Base-by-base conservation (phyloP, 2,797 vertebrate genomes). In the Synanceia verrucosa region DNA sequence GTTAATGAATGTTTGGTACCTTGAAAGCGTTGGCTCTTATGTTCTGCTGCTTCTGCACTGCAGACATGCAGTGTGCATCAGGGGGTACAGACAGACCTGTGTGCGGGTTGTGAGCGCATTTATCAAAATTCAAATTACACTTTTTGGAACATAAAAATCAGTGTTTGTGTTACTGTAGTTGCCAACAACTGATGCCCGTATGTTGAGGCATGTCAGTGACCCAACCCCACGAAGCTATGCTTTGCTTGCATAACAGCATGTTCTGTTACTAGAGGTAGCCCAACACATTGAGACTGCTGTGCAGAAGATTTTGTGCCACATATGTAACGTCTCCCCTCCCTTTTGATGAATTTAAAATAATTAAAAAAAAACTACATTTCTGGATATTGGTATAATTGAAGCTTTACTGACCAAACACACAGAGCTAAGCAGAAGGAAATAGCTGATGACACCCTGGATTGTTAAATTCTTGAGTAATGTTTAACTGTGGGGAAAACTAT, bases 171-270 rank as follows among this genome's bases (percentile, higher is more conserved):
- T 43, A 7, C 36, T 66, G 53, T 33, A 37, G 26, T 16, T 46
- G 16, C 39, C n/a, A 48, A 60, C 6, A 72, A 67, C 1, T 72
- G 59, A 82, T 84, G 65, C 47, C 36, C 50, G 53, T 72, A 59
- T 37, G 76, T 80, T 65, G 13, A 81, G 82, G 61, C 81, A 76
- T 81, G 85, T 76, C 59, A 28, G 13, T 43, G 78, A 74, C 88
- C 89, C 87, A 85, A 73, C 92, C 91, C 92, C 76, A 43, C 16
- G 11, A 28, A 79, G 59, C 62, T 87, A 92, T 91, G 89, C 73
- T 50, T 63, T 63, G 59, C 79, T 88, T 87, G 68, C 72, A 39
- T 76, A 88, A 87, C 66, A 70, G 52, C 64, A 23, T 34, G 47
- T 70, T 64, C 50, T 70, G 64, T 67, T 65, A 9, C 28, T 33